phyloP scores from a whole-genome alignment of 1,140 invertebrate species.

The Parapsyche elsis region DNA sequence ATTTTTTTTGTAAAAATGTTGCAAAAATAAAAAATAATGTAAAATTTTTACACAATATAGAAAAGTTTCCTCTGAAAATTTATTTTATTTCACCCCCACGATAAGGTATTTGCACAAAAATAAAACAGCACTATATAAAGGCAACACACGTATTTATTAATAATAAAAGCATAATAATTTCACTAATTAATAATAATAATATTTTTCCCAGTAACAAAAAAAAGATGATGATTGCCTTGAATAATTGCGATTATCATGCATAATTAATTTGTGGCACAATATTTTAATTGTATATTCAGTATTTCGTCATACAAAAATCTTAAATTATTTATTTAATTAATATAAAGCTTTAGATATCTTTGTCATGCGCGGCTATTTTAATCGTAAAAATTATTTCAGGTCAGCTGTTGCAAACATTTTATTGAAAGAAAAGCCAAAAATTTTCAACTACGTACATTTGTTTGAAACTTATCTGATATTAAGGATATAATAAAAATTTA shows the following conservation, averaged over 20 bases:
- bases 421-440: background rate
- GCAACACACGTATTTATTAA: slow-evolving; percentile 56
- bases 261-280: slow-evolving; percentile 53
- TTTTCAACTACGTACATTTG: background rate
- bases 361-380: background rate
- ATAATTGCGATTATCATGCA: slow-evolving; percentile 52
- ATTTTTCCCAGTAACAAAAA: slow-evolving; percentile 50
- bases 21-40: background rate
- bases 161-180: slow-evolving; percentile 55
- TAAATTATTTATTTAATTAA: slow-evolving; percentile 44
- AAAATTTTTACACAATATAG: background rate
- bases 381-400: slow-evolving; percentile 1
- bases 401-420: background rate
- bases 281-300: slow-evolving; percentile 47
- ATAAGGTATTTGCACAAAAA: slow-evolving; percentile 24
- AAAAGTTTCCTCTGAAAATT: background rate
- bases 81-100: background rate
- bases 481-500: background rate
- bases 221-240: slow-evolving; percentile 53
- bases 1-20: background rate
- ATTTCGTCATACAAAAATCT: slow-evolving; percentile 54
- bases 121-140: slow-evolving; percentile 52
- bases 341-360: background rate
- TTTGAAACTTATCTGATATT: background rate
- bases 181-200: slow-evolving; percentile 37